Conservation (phyloP, 2,888 invertebrate species). For the Acanthosepion esculentum region DNA sequence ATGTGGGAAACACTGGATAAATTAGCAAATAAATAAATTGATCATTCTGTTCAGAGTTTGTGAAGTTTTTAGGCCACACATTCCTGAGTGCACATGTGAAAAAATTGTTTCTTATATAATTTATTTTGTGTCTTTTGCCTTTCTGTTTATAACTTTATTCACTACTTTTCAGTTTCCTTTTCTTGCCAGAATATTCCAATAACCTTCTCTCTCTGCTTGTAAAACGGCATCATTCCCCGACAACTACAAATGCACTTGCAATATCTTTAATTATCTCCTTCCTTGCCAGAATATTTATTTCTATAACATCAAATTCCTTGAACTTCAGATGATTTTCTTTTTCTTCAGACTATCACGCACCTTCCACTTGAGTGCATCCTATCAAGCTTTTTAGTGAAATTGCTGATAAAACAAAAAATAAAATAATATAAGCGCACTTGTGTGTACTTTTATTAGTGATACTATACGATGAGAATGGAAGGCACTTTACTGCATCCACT, state of each 20-base stretch:
- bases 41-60: too few relatives aligned
- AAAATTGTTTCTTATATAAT: background rate
- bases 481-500: background rate
- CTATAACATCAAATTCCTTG: background rate
- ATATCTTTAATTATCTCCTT: background rate
- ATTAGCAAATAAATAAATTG: too few relatives aligned
- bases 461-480: background rate
- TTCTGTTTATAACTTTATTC: background rate
- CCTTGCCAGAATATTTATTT: background rate
- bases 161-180: background rate
- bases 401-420: background rate
- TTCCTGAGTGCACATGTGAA: too few relatives aligned
- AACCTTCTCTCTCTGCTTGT: background rate
- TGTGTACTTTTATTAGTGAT: background rate
- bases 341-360: background rate
- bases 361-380: background rate
- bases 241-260: background rate
- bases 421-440: too few relatives aligned
- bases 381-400: slow-evolving; percentile 15
- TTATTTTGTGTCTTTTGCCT: background rate
- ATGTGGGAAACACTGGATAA: too few relatives aligned
- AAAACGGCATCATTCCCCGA: background rate
- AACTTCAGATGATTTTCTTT: background rate
- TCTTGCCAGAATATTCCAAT: background rate
- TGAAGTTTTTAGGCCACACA: too few relatives aligned